Base-by-base conservation (phyloP, 2,113 vertebrate species). In the Sorex fumeus region DNA sequence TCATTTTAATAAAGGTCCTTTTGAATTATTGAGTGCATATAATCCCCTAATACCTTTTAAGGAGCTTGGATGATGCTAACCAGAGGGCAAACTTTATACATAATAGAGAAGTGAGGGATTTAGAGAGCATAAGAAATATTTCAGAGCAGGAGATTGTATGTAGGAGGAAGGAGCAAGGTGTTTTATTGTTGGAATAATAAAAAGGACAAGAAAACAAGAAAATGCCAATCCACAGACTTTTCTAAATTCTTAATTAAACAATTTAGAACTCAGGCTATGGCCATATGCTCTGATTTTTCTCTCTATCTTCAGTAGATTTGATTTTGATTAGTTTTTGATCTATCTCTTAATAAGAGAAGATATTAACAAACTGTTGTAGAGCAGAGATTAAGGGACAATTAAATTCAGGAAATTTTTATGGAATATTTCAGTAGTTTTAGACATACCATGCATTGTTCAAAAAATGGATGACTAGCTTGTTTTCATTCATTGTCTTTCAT, bases 1-100 rank as follows among this genome's bases (percentile, higher is more conserved):
- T 92, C n/a, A 91, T 74, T 96, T 91, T 91, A 93, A 94, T 93
- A 92, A 84, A 88, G 45, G 23, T 88, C 30, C 36, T 86, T 74
- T 70, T 96, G 69, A 96, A 94, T 89, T 84, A 97, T 81, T 93
- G 86, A 95, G 74, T 66, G 9, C 7, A 19, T 84, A 25, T 91
- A 87, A 90, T 85, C 30, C 67, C 69, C 11, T 27, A 92, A 74
- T 74, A 77, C n/a, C 43, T 77, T 67, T 88, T 71, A 64, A 88
- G n/a, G 45, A 74, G 19, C 9, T 75, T 90, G 76, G 53, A 69
- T 15, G 3, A 34, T 81, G 30, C 32, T 81, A 92, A 92, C 30
- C n/a, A 50, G 57, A 76, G 36, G 40, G 36, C n/a, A 57, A 74
- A 82, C 75, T 88, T 78, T 66, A 40, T 18, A 40, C 27, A 27